Evolutionary conservation across 2,797 vertebrate species (phyloP).

Genomic region (Hypotaenidia philippensis): DNA sequence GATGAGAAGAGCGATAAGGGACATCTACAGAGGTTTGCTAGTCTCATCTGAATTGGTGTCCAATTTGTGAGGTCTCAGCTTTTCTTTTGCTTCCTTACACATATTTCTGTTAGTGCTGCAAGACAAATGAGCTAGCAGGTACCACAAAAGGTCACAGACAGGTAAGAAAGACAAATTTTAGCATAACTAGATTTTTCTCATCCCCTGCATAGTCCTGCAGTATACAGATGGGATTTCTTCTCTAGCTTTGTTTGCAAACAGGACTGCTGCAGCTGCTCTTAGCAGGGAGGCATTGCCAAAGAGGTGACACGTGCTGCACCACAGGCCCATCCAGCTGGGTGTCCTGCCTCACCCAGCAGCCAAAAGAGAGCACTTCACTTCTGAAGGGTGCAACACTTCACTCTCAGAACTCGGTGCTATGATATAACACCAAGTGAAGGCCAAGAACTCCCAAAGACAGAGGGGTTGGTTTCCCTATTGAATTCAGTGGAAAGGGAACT

Average conservation of each 20-base stretch:
- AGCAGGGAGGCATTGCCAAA: neutral
- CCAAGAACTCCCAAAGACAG: neutral
- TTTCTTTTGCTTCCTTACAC: neutral
- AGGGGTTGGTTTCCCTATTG: neutral
- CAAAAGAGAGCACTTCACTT: neutral
- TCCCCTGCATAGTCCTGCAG: neutral
- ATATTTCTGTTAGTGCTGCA: neutral
- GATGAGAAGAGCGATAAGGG: neutral
- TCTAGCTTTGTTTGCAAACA: neutral
- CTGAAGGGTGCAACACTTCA: neutral
- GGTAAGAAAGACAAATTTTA: neutral
- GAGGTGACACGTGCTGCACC: neutral
- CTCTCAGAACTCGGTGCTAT: neutral
- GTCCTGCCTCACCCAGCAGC: neutral
- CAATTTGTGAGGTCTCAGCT: neutral
- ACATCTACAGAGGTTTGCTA: neutral
- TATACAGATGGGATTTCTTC: neutral
- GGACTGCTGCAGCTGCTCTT: neutral
- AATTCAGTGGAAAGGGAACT: neutral
- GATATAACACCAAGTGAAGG: neutral
- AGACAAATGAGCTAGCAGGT: slow-evolving; percentile 25
- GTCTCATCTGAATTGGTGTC: neutral
- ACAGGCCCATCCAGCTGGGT: rapidly evolving
- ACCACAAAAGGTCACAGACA: slow-evolving; percentile 35
- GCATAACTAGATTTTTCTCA: neutral